Evolutionary conservation across 2,888 invertebrate genomes (phyloP).

Genomic region (Drosophila sordidapex): DNA sequence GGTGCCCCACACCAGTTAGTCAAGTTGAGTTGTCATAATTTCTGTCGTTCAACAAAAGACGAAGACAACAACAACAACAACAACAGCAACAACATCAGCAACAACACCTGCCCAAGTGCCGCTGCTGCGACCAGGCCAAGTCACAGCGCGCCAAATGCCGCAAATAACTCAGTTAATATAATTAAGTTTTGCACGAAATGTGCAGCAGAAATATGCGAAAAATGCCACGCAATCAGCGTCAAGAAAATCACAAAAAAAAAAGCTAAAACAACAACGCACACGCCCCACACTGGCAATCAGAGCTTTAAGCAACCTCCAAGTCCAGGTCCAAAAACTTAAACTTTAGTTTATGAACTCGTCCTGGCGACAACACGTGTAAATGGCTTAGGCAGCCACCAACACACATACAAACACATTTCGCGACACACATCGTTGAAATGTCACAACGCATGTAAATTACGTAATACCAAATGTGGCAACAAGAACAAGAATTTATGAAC

Average conservation of each 20-base stretch:
- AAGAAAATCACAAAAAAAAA: conserved; percentile 29
- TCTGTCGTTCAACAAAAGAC: conserved; percentile 73
- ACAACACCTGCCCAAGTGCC: conserved; percentile 54
- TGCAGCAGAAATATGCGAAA: conserved; percentile 76
- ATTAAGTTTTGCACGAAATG: conserved; percentile 81
- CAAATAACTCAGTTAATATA: conserved; percentile 81
- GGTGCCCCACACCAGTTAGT: conserved; percentile 71
- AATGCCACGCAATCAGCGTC: conserved; percentile 76
- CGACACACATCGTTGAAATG: conserved; percentile 30
- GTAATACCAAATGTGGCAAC: conserved; percentile 50
- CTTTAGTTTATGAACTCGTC: conserved; percentile 71
- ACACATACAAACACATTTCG: not conserved
- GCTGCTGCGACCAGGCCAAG: conserved; percentile 37
- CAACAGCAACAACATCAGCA: conserved; percentile 40
- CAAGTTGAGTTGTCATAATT: conserved; percentile 81
- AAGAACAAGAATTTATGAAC: conserved; percentile 55
- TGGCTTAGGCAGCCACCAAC: conserved; percentile 16
- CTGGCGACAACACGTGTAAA: conserved; percentile 56
- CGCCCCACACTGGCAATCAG: conserved; percentile 34
- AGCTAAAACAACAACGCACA: conserved; percentile 34
- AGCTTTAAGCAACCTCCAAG: conserved; percentile 19
- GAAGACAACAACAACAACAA: conserved; percentile 41
- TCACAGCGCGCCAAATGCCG: conserved; percentile 75
- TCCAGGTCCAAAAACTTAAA: conserved; percentile 41
- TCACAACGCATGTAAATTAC: conserved; percentile 66